A percentile compares a stretch with the other conserved stretches of the same genome.
These are phyloP conservation scores for Emmelina monodactyla DNA, from an alignment of 2,888 invertebrate species.

Conservation along the genomic window DNA sequence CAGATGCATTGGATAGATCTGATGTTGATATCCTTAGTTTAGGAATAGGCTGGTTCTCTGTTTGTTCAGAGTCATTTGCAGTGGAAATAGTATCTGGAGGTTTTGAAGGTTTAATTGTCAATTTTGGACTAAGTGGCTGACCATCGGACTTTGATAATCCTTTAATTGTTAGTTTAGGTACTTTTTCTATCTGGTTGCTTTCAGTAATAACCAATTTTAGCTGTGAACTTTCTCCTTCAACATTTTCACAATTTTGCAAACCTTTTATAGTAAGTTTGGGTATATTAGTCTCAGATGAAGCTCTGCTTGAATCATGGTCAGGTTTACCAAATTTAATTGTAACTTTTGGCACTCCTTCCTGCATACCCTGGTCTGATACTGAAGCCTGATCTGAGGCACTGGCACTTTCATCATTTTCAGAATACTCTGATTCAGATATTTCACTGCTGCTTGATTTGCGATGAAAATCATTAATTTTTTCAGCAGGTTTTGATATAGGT, in stretches of 20 bases:
- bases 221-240: slow-evolving; percentile 39
- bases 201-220: slow-evolving; percentile 47
- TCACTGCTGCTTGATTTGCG: slow-evolving; percentile 61
- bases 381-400: slow-evolving; percentile 54
- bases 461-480: slow-evolving; percentile 51
- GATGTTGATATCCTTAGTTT: slow-evolving; percentile 38
- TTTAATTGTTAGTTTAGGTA: slow-evolving; percentile 57
- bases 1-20: slow-evolving; percentile 26
- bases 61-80: slow-evolving; percentile 21
- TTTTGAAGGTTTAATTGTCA: slow-evolving; percentile 57
- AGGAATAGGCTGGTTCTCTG: slow-evolving; percentile 22
- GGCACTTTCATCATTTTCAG: slow-evolving; percentile 62
- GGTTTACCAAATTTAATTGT: slow-evolving; percentile 56
- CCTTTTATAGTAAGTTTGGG: slow-evolving; percentile 54
- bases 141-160: slow-evolving; percentile 39
- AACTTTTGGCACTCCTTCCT: slow-evolving; percentile 50
- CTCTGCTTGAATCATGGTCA: slow-evolving; percentile 48
- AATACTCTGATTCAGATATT: slow-evolving; percentile 60
- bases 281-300: slow-evolving; percentile 50
- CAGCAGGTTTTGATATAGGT: slow-evolving; percentile 52
- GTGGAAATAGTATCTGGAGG: slow-evolving; percentile 30
- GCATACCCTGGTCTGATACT: slow-evolving; percentile 42
- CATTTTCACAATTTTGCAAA: slow-evolving; percentile 38
- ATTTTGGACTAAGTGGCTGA: slow-evolving; percentile 53
- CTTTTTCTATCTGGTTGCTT: slow-evolving; percentile 37